Evolutionary conservation across 2,797 vertebrate genomes (phyloP), one percentile per base, ranked within the genome.

Genomic region (Spinus olivaceus): DNA sequence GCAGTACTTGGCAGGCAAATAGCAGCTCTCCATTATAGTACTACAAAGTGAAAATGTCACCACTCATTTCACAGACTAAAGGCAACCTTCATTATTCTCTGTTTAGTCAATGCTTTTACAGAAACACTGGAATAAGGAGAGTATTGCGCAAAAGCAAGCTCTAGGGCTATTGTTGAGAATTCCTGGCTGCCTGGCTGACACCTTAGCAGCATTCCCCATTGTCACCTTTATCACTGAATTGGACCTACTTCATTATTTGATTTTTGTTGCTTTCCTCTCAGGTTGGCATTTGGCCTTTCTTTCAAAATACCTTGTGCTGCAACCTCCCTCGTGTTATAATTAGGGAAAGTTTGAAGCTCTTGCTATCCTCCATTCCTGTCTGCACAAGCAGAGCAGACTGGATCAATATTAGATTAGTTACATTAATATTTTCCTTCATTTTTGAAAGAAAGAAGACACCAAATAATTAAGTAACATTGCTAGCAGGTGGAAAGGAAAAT

Each of bases 231-330:
- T 76, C 14, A 6, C 41, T 90, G 49, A 72, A 12, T 59, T 66
- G 51, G 49, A 63, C 44, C 65, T 84, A 32, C 35, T 81, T 51
- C 47, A 53, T 78, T 90, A 56, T 91, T 64, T 83, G 59, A 78
- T 94, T 94, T 95, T 83, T 41, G 25, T 60, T 33, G 12, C 69
- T 80, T 86, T 60, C 47, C 54, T 91, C 72, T 81, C 54, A 50
- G 56, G 61, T 74, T 93, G 79, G 23, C 80, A 69, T 83, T 86
- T 89, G 49, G 33, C 87, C 72, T 94, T 91, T 91, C 69, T 93
- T 81, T 90, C 81, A 90, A 79, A 90, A 90, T 56, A 56, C 10
- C n/a, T 8, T 19, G 14, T 51, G 16, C 54, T 86, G 47, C 50
- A 86, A 71, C 53, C 15, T 91, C 72, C 46, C n/a, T 89, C 8